Evolutionary conservation across 2,113 vertebrate species (phyloP).

Genomic region (Oostethus manadensis): DNA sequence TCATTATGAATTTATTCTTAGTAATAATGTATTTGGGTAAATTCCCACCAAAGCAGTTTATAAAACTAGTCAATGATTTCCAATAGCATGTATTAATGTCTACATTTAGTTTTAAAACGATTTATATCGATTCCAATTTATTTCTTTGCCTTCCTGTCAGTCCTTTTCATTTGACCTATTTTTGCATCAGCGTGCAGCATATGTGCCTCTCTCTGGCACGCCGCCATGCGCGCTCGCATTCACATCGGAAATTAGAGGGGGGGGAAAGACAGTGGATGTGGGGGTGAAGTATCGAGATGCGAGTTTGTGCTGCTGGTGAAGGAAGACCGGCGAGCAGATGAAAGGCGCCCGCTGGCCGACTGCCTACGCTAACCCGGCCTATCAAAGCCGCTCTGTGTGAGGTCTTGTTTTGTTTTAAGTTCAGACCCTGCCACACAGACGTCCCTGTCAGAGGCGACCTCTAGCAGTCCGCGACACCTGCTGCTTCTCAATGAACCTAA

Average conservation of each 20-base stretch:
- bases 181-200: conserved; percentile 9
- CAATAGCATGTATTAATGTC: no score
- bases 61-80: no score
- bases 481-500: conserved; percentile 16
- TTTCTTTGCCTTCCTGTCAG: neutral
- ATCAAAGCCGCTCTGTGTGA: conserved; percentile 25
- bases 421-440: conserved; percentile 15
- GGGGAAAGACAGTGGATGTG: neutral
- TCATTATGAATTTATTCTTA: neutral
- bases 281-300: neutral
- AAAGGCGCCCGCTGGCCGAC: conserved; percentile 26
- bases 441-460: conserved; percentile 33
- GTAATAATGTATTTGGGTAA: neutral
- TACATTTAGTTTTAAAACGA: neutral
- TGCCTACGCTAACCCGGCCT: conserved; percentile 17
- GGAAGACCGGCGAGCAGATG: conserved; percentile 26
- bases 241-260: conserved; percentile 27
- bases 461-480: neutral
- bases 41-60: neutral
- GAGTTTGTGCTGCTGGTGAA: conserved; percentile 16
- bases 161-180: conserved; percentile 40
- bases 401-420: conserved; percentile 23
- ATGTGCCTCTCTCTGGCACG: conserved; percentile 16
- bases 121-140: conserved; percentile 22
- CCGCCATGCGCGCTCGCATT: conserved; percentile 10